phyloP scores from a whole-genome alignment of 2,888 invertebrate genomes.

The Ormia ochracea region DNA sequence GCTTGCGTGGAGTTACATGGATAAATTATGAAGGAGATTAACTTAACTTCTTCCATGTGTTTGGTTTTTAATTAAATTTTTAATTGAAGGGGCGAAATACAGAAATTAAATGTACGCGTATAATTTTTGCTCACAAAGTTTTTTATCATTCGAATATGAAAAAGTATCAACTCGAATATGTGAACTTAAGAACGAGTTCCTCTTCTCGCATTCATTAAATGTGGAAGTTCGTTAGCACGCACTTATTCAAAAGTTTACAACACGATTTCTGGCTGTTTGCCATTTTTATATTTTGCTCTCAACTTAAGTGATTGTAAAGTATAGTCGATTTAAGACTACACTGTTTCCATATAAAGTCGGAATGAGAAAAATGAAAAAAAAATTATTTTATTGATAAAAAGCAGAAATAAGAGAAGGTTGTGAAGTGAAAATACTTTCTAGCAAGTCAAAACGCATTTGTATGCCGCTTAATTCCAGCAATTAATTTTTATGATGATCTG shows the following conservation, averaged over 20 bases:
- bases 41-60: too few species aligned
- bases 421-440: background rate
- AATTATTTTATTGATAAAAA: constrained; percentile 15
- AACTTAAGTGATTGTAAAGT: background rate
- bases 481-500: constrained; percentile 74
- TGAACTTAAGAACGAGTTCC: background rate
- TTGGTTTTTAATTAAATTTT: too few species aligned
- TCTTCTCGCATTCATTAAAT: background rate
- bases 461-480: constrained; percentile 71
- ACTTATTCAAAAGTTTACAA: background rate
- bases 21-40: too few species aligned
- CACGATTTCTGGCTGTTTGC: constrained; percentile 22
- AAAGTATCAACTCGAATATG: background rate
- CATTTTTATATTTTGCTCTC: constrained; percentile 7
- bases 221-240: background rate
- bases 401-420: constrained; percentile 6
- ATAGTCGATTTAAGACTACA: constrained; percentile 9
- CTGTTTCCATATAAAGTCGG: constrained; percentile 14
- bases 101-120: too few species aligned
- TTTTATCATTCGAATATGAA: background rate
- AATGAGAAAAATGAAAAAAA: background rate
- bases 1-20: too few species aligned
- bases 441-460: constrained; percentile 34
- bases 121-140: too few species aligned
- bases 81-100: too few species aligned